Percentiles rank a stretch among this genome's conserved stretches.
Conservation (phyloP, 2,888 invertebrate species). For the Fissipunctia ypsillon region DNA sequence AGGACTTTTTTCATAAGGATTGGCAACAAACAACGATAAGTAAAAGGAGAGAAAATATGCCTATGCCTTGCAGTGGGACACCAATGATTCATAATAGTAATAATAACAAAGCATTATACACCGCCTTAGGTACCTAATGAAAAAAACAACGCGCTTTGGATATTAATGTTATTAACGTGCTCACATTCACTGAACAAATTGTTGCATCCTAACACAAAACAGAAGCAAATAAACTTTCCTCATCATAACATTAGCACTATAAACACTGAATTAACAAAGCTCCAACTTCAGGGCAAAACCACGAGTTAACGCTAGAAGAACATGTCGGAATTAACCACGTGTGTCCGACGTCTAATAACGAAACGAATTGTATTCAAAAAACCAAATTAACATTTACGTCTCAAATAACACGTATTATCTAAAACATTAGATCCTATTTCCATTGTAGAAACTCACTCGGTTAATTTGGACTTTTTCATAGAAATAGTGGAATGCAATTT, state of each 20-base stretch:
- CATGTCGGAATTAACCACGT: constrained; percentile 30
- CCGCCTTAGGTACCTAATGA: neutral
- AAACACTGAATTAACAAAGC: constrained; percentile 57
- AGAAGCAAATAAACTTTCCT: constrained; percentile 34
- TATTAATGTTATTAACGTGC: neutral
- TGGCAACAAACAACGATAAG: too few relatives aligned
- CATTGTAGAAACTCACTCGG: constrained; percentile 27
- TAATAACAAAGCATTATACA: neutral
- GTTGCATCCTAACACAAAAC: constrained; percentile 27
- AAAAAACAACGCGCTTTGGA: neutral
- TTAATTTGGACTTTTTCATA: constrained; percentile 69
- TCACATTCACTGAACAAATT: constrained; percentile 25
- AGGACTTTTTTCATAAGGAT: too few relatives aligned
- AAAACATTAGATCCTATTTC: constrained; percentile 60
- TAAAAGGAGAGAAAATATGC: too few relatives aligned
- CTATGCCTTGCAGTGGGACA: too few relatives aligned
- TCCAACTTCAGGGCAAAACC: constrained; percentile 33
- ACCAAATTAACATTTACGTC: constrained; percentile 20
- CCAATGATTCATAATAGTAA: too few relatives aligned
- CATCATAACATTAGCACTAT: constrained; percentile 31
- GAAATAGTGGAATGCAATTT: constrained; percentile 72
- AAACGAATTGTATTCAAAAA: constrained; percentile 49
- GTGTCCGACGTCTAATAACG: constrained; percentile 52
- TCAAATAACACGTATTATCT: constrained; percentile 45
- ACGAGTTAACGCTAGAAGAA: constrained; percentile 26